Conservation (phyloP, 2,113 vertebrate species). For the Lasiurus borealis region DNA sequence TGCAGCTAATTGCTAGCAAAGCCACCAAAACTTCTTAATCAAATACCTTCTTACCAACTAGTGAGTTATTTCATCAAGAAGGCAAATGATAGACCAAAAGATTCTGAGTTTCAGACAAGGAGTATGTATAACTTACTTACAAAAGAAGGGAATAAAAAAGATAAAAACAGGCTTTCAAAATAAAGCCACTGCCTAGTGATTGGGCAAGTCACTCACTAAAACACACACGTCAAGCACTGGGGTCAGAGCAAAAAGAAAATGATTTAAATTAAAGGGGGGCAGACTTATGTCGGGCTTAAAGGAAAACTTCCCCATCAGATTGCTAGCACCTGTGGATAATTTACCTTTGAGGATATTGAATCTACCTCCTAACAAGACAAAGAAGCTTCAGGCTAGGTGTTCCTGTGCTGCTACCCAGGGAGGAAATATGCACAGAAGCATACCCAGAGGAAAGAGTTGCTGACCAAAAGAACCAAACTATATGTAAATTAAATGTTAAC, state of each 20-base stretch:
- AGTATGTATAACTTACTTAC: background rate
- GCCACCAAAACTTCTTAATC: background rate
- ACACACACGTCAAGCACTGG: background rate
- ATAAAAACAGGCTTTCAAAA: constrained; percentile 60
- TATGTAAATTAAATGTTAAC: constrained; percentile 38
- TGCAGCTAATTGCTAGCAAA: background rate
- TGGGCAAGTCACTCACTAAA: background rate
- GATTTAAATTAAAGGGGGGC: constrained; percentile 40
- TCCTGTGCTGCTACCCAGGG: background rate
- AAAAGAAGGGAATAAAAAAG: background rate
- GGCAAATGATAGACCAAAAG: background rate
- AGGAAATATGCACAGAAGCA: background rate
- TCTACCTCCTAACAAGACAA: background rate
- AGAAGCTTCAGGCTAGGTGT: background rate
- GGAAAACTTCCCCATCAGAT: background rate
- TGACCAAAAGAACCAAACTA: background rate
- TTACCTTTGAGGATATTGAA: no score
- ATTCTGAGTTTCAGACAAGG: background rate
- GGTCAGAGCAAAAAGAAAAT: background rate
- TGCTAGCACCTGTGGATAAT: background rate
- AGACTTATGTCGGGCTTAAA: constrained; percentile 36
- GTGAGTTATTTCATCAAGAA: background rate
- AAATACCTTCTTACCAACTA: background rate
- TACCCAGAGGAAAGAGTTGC: background rate
- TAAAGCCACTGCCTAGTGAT: background rate